Conservation (phyloP, 2,113 vertebrate species). For the Macroglossus sobrinus region DNA sequence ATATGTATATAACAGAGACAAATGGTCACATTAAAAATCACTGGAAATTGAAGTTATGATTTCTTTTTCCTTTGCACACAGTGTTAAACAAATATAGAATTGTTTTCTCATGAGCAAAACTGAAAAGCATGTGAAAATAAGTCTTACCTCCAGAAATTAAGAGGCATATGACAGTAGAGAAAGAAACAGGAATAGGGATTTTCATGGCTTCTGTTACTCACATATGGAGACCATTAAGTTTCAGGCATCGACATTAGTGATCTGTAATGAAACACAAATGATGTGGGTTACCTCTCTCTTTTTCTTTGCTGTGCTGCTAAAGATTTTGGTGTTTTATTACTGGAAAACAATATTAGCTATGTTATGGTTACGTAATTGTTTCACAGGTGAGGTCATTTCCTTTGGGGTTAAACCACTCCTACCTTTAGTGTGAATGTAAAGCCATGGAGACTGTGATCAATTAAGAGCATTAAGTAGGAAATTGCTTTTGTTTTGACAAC, state of each 20-base stretch:
- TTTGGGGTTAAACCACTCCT: not conserved
- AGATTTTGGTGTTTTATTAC: slow-evolving; percentile 1
- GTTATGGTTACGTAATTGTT: slow-evolving; percentile 10
- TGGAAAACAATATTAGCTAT: slow-evolving; percentile 19
- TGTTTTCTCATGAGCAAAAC: not conserved
- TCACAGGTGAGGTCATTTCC: slow-evolving; percentile 25
- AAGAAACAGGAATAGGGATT: not conserved
- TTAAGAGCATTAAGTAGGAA: not conserved
- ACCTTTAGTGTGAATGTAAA: not conserved
- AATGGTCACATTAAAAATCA: not conserved
- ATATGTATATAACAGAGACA: not conserved
- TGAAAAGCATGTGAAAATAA: not conserved
- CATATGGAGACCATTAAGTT: not conserved
- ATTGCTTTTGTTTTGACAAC: not conserved
- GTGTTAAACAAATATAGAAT: not conserved
- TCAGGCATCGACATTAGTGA: not conserved
- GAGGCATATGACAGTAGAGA: not conserved
- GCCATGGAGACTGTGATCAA: not conserved
- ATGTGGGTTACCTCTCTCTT: not conserved
- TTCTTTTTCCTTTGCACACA: not conserved
- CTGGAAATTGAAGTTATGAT: not conserved
- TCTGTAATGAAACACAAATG: not conserved
- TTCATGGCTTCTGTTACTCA: not conserved
- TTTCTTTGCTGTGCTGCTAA: not conserved
- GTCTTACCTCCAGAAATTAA: slow-evolving; percentile 18